Conservation (phyloP, 2,888 invertebrate species). For the Baccha elongata region DNA sequence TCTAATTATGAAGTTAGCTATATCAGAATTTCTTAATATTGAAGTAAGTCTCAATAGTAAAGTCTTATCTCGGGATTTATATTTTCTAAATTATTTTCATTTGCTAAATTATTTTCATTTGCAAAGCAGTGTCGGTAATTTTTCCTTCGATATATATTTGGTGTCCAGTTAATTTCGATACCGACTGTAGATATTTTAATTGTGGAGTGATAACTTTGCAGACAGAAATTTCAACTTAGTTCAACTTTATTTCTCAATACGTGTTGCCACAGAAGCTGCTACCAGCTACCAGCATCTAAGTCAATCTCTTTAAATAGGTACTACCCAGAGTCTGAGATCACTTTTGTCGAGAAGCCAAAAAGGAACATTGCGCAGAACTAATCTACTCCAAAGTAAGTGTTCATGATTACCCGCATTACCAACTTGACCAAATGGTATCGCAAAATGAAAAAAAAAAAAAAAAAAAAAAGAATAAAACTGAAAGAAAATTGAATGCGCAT, state of each 20-base stretch:
- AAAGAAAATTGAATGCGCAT: constrained; percentile 73
- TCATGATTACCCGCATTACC: constrained; percentile 73
- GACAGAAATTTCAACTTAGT: constrained; percentile 16
- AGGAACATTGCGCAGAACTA: constrained; percentile 37
- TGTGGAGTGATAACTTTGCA: constrained; percentile 2
- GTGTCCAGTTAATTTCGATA: neutral
- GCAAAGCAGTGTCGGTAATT: no score
- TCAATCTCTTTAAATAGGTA: constrained; percentile 26
- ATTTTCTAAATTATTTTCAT: no score
- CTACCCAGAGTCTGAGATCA: constrained; percentile 11
- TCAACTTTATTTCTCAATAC: constrained; percentile 20
- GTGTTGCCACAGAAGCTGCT: constrained; percentile 13
- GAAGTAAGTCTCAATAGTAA: no score
- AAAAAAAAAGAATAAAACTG: constrained; percentile 46
- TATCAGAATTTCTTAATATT: no score
- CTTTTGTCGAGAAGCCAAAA: neutral
- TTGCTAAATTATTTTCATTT: no score
- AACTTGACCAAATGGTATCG: constrained; percentile 66
- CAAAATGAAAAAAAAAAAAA: constrained; percentile 32
- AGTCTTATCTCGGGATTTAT: no score
- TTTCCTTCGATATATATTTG: no score
- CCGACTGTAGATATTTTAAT: neutral
- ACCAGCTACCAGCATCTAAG: constrained; percentile 36
- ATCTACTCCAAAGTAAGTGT: constrained; percentile 57
- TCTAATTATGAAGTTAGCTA: no score